Evolutionary conservation across 2,113 vertebrate species (phyloP), one percentile per base, ranked within the genome.

Genomic region (Lepisosteus osseus): DNA sequence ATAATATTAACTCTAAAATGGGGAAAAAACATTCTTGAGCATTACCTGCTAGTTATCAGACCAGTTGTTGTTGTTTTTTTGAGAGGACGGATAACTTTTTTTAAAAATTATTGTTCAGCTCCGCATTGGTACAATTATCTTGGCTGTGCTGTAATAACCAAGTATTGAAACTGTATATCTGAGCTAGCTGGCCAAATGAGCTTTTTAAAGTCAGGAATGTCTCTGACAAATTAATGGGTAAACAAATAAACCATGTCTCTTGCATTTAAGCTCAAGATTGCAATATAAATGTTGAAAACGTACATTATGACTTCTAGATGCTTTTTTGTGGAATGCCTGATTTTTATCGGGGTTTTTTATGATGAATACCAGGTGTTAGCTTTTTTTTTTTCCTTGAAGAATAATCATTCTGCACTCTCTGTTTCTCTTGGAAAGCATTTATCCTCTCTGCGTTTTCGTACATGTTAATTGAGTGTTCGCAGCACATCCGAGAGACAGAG

Each of bases 211-310:
- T 78, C 80, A 79, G 76, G 73, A 81, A 74, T 68, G 63, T 71
- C 73, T 71, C 76, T 75, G 56, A 71, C 69, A 73, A 76, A 64
- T 66, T 69, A 79, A 72, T 68, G 67, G 71, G 72, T 76, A 80
- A 72, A 74, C 77, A 77, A 79, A 66, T 54, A 67, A 68, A 83
- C 55, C 74, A 70, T 81, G 77, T 76, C 76, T 81, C 82, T 85
- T 87, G 86, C 87, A 88, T 87, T 85, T 88, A 84, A 86, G 86
- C 80, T 82, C 79, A 87, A 76, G 86, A 83, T 83, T 82, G 78
- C 85, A 86, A 86, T 87, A 92, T 92, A 90, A 88, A 89, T 90
- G 86, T 90, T 84, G 65, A 81, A 88, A 85, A 76, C 72, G 67
- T 75, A 84, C 63, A 14, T 72, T 71, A 55, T 2, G 6, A 5